phyloP scores from a whole-genome alignment of 30 jellyfish, hydroid and myxozoan genomes.

The Aurelia sp. region DNA sequence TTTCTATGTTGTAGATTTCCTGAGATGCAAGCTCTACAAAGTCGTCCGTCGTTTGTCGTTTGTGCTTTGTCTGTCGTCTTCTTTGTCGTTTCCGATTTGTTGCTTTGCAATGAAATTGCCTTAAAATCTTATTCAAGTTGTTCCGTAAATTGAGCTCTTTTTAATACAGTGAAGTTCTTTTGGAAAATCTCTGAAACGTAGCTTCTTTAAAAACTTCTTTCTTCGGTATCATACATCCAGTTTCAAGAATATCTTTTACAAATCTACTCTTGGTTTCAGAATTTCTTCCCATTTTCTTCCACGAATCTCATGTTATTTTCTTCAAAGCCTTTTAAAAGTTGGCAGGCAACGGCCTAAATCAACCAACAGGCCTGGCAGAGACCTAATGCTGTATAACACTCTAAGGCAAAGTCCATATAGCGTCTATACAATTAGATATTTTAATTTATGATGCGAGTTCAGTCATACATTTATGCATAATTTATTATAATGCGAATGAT shows the following conservation, averaged over 20 bases:
- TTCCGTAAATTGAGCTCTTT: no score
- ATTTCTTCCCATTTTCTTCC: slow-evolving; percentile 13
- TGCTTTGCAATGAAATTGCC: neutral
- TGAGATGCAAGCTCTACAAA: no score
- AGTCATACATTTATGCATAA: neutral
- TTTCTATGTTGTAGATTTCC: no score
- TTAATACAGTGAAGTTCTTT: no score
- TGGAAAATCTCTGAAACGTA: no score
- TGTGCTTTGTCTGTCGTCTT: no score
- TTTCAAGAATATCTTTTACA: neutral
- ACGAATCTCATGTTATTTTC: neutral
- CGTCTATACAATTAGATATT: slow-evolving; percentile 19
- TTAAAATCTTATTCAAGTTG: neutral
- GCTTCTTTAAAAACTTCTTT: neutral
- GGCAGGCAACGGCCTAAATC: neutral
- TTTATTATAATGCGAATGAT: neutral
- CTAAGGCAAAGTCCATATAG: neutral
- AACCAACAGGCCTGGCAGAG: neutral
- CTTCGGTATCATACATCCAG: neutral
- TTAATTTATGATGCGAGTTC: neutral
- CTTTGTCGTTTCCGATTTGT: no score
- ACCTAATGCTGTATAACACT: no score
- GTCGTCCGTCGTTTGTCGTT: no score
- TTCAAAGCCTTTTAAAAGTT: neutral
- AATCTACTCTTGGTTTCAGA: neutral